Percentiles rank a stretch among this genome's conserved stretches.
Evolutionary conservation across 2,113 vertebrate species (phyloP).

Genomic region (Triplophysa tibetana): DNA sequence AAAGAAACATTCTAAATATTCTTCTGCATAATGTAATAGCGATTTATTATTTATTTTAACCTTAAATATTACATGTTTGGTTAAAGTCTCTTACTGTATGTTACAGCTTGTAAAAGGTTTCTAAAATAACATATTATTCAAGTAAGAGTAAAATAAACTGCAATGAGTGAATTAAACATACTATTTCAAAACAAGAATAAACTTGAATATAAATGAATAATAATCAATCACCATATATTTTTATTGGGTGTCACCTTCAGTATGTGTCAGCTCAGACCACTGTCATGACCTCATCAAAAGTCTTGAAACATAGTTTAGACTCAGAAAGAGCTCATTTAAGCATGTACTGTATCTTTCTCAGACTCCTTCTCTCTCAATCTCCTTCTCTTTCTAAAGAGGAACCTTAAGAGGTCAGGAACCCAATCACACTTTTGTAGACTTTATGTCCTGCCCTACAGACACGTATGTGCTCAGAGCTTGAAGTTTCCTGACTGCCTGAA

Average conservation of each 20-base stretch:
- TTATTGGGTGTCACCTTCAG: slow-evolving; percentile 15
- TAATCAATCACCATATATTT: too few species aligned
- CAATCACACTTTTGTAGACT: slow-evolving; percentile 18
- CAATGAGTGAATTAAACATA: too few species aligned
- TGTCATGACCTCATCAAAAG: slow-evolving; percentile 65
- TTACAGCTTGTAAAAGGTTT: too few species aligned
- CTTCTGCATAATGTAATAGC: too few species aligned
- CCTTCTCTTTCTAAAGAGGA: slow-evolving; percentile 40
- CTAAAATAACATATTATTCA: too few species aligned
- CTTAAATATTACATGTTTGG: too few species aligned
- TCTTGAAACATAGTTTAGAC: slow-evolving; percentile 66
- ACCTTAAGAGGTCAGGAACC: slow-evolving; percentile 16
- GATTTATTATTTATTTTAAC: too few species aligned
- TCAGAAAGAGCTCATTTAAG: slow-evolving; percentile 69
- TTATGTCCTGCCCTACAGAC: slow-evolving; percentile 1
- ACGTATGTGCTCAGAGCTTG: slow-evolving; percentile 7
- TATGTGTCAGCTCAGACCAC: slow-evolving; percentile 70
- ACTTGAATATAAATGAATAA: too few species aligned
- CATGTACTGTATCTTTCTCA: slow-evolving; percentile 47
- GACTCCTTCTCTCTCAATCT: slow-evolving; percentile 41
- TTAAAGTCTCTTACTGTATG: too few species aligned
- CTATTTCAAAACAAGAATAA: too few species aligned
- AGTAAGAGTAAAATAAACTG: too few species aligned
- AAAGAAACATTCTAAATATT: too few species aligned
- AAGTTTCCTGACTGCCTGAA: slow-evolving; percentile 1